Evolutionary conservation across 2,888 invertebrate species (phyloP).

Genomic region (Dermolepida albohirtum): DNA sequence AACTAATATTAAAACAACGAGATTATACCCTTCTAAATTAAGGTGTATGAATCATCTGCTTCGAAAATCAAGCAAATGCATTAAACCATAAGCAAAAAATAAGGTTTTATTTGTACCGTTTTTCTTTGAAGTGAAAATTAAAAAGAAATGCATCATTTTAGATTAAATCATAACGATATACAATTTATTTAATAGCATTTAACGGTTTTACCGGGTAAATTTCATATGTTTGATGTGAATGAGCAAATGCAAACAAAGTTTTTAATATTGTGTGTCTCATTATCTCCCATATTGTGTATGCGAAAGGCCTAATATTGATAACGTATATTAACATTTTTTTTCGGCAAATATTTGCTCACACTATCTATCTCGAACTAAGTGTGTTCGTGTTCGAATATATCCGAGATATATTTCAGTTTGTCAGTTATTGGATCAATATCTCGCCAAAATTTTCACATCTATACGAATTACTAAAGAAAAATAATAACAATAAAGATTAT

Average conservation of each 20-base stretch:
- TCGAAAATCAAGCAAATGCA: no score
- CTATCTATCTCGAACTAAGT: conserved; percentile 30
- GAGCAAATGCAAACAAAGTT: conserved; percentile 30
- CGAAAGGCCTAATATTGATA: conserved; percentile 31
- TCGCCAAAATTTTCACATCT: conserved; percentile 12
- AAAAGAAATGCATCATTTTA: no score
- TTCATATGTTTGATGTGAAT: conserved; percentile 18
- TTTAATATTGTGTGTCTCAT: conserved; percentile 39
- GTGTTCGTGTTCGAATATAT: conserved; percentile 19
- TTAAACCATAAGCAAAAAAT: no score
- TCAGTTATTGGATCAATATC: conserved; percentile 27
- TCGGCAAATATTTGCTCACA: conserved; percentile 39
- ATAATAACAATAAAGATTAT: no score
- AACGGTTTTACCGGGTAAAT: conserved; percentile 20
- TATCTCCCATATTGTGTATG: conserved; percentile 42
- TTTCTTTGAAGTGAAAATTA: no score
- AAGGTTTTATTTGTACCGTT: no score
- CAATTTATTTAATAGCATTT: conserved; percentile 10
- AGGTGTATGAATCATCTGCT: no score
- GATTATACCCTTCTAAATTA: no score
- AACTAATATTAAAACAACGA: no score
- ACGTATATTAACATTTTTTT: conserved; percentile 42
- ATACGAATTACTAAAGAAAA: not conserved
- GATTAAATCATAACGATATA: no score
- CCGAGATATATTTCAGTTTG: conserved; percentile 13